phyloP scores from a whole-genome alignment of 2,113 vertebrate species.

The Cinclus mexicanus region DNA sequence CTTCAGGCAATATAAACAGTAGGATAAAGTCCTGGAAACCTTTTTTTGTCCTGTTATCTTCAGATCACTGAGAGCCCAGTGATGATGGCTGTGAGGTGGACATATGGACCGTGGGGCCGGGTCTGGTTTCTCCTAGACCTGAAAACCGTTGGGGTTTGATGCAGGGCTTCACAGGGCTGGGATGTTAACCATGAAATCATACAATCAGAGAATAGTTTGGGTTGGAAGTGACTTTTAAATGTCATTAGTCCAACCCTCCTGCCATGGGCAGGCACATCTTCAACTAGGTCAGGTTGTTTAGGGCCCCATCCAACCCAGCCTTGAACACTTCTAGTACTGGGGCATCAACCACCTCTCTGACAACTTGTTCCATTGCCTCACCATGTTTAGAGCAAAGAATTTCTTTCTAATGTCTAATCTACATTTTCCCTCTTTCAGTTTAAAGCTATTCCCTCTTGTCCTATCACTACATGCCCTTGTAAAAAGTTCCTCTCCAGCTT shows the following conservation, averaged over 20 bases:
- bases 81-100: neutral
- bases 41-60: neutral
- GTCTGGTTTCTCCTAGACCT: neutral
- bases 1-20: neutral
- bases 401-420: neutral
- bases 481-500: neutral
- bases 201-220: neutral
- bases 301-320: neutral
- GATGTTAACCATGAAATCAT: neutral
- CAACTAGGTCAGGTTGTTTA: neutral
- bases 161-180: neutral
- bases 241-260: neutral
- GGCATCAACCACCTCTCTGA: neutral
- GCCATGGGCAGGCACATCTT: neutral
- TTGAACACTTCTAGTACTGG: neutral
- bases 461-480: neutral
- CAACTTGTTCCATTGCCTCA: neutral
- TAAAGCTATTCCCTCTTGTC: neutral
- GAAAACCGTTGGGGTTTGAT: neutral
- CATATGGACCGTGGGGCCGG: neutral
- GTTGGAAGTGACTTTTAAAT: neutral
- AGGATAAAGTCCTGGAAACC: neutral
- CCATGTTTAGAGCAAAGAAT: neutral
- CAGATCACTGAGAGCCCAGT: neutral
- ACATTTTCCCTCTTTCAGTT: neutral